phyloP scores from a whole-genome alignment of 2,113 vertebrate species.

The Pitta sordida region DNA sequence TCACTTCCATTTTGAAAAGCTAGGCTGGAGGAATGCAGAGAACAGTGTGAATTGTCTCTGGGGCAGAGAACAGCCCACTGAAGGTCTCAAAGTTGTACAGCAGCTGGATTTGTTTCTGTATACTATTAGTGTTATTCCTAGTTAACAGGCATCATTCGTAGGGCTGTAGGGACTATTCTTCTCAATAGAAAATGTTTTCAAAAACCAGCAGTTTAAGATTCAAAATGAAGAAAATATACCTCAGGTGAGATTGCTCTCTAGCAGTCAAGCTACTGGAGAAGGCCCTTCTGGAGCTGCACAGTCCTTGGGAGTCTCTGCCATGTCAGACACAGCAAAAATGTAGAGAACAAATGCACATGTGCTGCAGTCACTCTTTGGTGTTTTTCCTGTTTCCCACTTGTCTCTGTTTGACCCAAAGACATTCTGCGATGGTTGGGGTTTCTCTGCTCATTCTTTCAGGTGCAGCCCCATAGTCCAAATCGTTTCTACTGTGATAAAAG shows the following conservation, averaged over 20 bases:
- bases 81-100: not conserved
- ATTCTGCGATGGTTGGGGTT: not conserved
- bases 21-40: not conserved
- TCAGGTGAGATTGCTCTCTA: not conserved
- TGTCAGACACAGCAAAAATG: not conserved
- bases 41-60: not conserved
- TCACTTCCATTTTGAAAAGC: not conserved
- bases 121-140: not conserved
- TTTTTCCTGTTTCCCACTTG: not conserved
- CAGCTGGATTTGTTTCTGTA: not conserved
- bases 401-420: not conserved
- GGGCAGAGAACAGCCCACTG: not conserved
- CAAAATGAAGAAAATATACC: not conserved
- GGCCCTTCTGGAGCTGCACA: not conserved
- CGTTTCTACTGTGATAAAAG: not conserved
- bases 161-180: not conserved
- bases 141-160: not conserved
- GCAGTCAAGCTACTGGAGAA: not conserved
- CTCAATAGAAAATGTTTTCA: not conserved
- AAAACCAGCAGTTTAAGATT: not conserved
- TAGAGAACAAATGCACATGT: not conserved
- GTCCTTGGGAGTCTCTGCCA: not conserved
- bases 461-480: not conserved
- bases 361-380: not conserved
- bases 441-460: not conserved